These are phyloP conservation scores for Catharus bicknelli DNA, from an alignment of 2,113 vertebrate species.

Conservation along the genomic window DNA sequence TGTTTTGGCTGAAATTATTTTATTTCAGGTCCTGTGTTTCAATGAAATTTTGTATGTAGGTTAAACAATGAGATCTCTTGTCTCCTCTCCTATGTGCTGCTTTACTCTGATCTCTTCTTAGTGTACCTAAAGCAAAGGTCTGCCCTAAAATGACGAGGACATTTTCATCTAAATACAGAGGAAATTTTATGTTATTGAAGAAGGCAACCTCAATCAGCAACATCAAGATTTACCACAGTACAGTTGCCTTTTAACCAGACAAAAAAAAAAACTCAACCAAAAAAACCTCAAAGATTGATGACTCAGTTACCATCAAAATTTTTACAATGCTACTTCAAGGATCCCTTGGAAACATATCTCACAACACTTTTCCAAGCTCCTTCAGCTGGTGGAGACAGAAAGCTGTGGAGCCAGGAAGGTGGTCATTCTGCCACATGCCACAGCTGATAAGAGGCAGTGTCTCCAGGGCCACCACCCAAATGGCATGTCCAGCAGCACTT, in stretches of 20 bases:
- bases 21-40: neutral
- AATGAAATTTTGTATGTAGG: neutral
- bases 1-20: neutral
- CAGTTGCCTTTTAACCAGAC: neutral
- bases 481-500: neutral
- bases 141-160: neutral
- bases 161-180: neutral
- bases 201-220: neutral
- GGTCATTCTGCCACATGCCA: neutral
- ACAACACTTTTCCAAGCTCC: neutral
- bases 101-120: neutral
- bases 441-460: neutral
- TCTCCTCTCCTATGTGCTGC: neutral
- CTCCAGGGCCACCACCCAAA: fast-evolving
- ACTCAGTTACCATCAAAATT: neutral
- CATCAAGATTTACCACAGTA: fast-evolving
- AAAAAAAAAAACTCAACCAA: neutral
- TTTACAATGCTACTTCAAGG: neutral
- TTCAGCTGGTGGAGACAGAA: neutral
- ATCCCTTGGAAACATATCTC: neutral
- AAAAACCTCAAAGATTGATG: neutral
- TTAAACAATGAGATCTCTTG: neutral
- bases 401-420: fast-evolving
- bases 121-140: neutral
- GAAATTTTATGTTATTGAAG: neutral